Conservation (phyloP, 2,113 vertebrate genomes). For the Zosterops pallidus region DNA sequence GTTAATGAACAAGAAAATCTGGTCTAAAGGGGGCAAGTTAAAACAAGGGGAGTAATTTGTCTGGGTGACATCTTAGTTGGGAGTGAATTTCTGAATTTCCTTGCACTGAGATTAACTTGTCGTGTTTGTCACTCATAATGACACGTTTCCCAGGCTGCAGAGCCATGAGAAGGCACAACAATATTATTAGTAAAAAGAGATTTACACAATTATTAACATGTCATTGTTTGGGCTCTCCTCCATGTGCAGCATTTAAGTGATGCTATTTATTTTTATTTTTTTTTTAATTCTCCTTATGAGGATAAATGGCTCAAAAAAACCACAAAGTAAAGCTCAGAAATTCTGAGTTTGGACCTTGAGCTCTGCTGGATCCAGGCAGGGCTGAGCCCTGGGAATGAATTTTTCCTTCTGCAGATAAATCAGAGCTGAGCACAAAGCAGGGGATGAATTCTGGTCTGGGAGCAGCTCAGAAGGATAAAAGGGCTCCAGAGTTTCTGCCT, state of each 20-base stretch:
- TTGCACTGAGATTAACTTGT: background rate
- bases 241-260: background rate
- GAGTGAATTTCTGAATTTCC: constrained; percentile 1
- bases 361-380: background rate
- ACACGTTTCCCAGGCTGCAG: background rate
- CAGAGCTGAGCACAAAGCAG: background rate
- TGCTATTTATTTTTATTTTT: background rate
- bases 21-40: constrained; percentile 51
- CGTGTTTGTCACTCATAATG: constrained; percentile 38
- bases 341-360: background rate
- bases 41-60: constrained; percentile 40
- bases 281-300: background rate
- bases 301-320: background rate
- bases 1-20: constrained; percentile 64
- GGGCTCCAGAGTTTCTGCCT: background rate
- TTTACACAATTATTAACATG: background rate
- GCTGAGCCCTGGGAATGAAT: background rate
- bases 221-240: background rate
- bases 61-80: constrained; percentile 38
- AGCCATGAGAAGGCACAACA: background rate
- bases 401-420: background rate
- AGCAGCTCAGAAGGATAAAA: background rate
- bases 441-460: background rate
- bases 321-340: fast-evolving
- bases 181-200: background rate